Conservation (phyloP, 2,113 vertebrate genomes). For the Prionailurus bengalensis region DNA sequence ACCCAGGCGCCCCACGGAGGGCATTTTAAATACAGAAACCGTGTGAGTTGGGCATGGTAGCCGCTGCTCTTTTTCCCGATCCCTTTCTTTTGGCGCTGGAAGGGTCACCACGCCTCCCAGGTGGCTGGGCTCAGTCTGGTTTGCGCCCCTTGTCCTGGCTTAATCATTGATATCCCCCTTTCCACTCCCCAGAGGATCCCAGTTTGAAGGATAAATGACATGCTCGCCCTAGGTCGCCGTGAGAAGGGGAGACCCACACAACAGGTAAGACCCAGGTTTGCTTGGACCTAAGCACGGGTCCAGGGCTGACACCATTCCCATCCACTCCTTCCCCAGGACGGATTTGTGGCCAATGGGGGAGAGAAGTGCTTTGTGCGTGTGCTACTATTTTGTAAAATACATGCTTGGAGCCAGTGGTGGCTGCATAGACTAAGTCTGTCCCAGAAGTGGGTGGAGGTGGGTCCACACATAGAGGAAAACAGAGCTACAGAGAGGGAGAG, state of each 20-base stretch:
- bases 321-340: not conserved
- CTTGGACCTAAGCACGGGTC: not conserved
- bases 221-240: not conserved
- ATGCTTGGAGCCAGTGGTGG: not conserved
- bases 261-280: not conserved
- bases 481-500: too few species aligned
- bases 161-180: too few species aligned
- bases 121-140: not conserved
- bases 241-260: not conserved
- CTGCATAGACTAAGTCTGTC: not conserved
- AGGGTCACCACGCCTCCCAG: too few species aligned
- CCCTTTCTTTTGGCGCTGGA: not conserved
- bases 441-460: too few species aligned
- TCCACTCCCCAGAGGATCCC: not conserved
- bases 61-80: not conserved
- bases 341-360: not conserved
- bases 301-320: not conserved
- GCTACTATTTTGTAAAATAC: not conserved
- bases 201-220: not conserved
- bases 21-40: not conserved
- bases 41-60: too few species aligned
- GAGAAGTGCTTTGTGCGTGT: not conserved
- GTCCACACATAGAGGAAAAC: not conserved
- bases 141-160: not conserved
- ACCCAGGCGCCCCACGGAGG: not conserved